phyloP scores from a whole-genome alignment of 2,888 invertebrate species.

The Icerya purchasi region DNA sequence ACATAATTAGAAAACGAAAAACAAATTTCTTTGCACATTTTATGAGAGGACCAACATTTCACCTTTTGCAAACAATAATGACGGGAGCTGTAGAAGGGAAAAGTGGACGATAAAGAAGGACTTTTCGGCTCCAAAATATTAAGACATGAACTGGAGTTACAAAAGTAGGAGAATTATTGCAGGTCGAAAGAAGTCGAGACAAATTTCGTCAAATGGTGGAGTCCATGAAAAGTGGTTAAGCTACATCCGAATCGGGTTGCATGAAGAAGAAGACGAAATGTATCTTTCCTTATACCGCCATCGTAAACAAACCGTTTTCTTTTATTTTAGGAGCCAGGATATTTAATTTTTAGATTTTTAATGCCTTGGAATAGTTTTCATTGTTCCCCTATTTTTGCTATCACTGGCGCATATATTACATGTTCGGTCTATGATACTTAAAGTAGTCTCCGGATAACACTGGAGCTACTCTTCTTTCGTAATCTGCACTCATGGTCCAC shows the following conservation, averaged over 20 bases:
- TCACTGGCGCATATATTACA: no score
- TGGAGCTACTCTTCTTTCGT: no score
- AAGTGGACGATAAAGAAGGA: not conserved
- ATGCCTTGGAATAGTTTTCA: no score
- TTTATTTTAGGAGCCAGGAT: no score
- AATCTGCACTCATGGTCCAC: no score
- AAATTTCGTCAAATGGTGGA: not conserved
- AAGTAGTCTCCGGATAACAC: no score
- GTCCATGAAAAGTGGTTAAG: not conserved
- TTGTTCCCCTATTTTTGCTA: no score
- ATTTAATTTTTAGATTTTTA: no score
- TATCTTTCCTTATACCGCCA: no score
- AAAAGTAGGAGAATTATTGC: not conserved
- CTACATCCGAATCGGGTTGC: not conserved
- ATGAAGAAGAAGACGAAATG: not conserved
- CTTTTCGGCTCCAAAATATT: not conserved
- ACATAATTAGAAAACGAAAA: not conserved
- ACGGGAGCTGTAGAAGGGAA: not conserved
- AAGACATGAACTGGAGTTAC: not conserved
- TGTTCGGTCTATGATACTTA: no score
- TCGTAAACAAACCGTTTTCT: no score
- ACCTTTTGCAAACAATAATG: not conserved
- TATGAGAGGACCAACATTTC: not conserved
- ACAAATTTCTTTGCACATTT: not conserved
- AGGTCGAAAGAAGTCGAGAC: not conserved